Conservation (phyloP, 1,140 invertebrate species). For the Megalonaias nervosa region DNA sequence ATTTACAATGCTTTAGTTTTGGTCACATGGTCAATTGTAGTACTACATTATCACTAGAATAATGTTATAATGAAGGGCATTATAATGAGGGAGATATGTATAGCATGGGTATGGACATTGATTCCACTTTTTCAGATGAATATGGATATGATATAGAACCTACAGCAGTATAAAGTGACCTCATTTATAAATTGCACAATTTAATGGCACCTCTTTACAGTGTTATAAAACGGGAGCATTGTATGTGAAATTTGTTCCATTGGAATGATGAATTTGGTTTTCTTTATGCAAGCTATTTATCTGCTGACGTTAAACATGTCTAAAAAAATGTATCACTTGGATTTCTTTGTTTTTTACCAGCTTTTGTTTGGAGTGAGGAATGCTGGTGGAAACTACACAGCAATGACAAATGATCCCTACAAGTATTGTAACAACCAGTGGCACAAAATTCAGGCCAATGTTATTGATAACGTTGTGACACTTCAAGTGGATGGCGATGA, state of each 20-base stretch:
- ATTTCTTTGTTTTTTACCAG: conserved; percentile 33
- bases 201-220: no score
- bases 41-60: no score
- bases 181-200: no score
- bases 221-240: no score
- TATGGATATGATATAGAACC: no score
- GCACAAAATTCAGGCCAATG: conserved; percentile 86
- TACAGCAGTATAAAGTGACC: no score
- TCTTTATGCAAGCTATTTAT: conserved; percentile 6
- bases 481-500: conserved; percentile 81
- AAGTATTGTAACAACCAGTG: conserved; percentile 88
- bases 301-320: neutral
- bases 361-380: conserved; percentile 72
- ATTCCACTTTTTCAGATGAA: no score
- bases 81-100: no score
- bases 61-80: no score
- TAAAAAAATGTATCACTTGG: neutral
- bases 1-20: no score
- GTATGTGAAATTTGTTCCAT: neutral
- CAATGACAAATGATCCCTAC: conserved; percentile 77
- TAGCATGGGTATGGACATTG: no score
- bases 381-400: conserved; percentile 75
- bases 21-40: no score
- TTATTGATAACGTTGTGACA: conserved; percentile 76
- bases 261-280: conserved; percentile 6